phyloP scores from a whole-genome alignment of 2,888 invertebrate genomes.

The Agrochola circellaris region DNA sequence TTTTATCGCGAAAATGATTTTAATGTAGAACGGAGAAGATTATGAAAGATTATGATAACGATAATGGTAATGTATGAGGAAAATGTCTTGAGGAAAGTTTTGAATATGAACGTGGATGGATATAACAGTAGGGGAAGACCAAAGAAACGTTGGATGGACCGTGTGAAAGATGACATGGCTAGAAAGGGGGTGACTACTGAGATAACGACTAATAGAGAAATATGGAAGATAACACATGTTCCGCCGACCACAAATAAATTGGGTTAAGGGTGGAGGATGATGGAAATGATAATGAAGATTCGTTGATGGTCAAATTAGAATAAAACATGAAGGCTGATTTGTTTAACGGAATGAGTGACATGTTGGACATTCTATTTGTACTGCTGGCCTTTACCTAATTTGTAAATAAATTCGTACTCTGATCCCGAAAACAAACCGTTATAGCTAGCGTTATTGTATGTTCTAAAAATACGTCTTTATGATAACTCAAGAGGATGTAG shows the following conservation, averaged over 20 bases:
- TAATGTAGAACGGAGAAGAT: background rate
- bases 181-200: no score
- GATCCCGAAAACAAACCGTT: background rate
- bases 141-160: no score
- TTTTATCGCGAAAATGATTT: conserved; percentile 19
- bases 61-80: background rate
- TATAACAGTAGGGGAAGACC: no score
- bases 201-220: no score
- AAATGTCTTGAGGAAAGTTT: background rate
- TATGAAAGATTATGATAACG: background rate
- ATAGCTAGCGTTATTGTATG: background rate
- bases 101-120: background rate
- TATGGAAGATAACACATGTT: no score
- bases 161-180: no score
- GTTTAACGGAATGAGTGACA: no score
- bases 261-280: no score
- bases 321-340: background rate
- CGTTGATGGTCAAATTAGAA: background rate
- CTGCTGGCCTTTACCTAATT: background rate
- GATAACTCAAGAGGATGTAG: background rate
- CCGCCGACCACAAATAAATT: no score
- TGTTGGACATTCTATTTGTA: background rate
- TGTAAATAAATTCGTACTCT: background rate
- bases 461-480: no score
- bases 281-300: background rate